Conservation (phyloP, 2,797 vertebrate species). For the Spinus pinus region DNA sequence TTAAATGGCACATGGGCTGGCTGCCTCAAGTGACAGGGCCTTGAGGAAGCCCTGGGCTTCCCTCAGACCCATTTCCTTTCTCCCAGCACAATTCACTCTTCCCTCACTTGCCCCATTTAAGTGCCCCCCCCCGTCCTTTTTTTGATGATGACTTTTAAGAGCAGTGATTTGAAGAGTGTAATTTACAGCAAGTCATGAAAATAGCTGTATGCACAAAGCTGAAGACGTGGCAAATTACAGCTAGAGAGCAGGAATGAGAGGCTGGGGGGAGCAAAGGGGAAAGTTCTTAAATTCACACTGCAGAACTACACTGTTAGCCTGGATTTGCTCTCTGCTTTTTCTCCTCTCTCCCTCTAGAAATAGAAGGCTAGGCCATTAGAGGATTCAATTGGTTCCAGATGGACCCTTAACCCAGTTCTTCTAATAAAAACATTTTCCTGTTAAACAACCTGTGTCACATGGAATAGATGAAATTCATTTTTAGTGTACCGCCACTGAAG, state of each 20-base stretch:
- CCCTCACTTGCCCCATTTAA: background rate
- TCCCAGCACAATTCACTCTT: background rate
- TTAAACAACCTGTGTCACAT: constrained; percentile 54
- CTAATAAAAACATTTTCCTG: constrained; percentile 63
- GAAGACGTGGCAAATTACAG: constrained; percentile 1
- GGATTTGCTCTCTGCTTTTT: constrained; percentile 23
- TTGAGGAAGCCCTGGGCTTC: background rate
- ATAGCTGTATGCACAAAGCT: background rate
- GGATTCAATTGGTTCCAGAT: constrained; percentile 59
- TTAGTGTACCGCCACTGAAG: background rate
- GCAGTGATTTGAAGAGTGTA: constrained; percentile 16
- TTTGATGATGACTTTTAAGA: constrained; percentile 6
- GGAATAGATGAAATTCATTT: constrained; percentile 48
- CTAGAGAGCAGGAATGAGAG: background rate
- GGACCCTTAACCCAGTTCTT: constrained; percentile 47
- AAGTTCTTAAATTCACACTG: constrained; percentile 14
- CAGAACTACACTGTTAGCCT: background rate
- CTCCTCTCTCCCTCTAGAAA: constrained; percentile 39
- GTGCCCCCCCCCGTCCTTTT: background rate
- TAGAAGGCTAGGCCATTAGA: constrained; percentile 39
- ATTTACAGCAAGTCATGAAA: constrained; percentile 4
- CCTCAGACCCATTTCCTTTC: background rate
- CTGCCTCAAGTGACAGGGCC: background rate
- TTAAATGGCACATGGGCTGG: background rate
- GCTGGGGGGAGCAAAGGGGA: background rate